Percentiles rank a stretch among this genome's conserved stretches.
Conservation (phyloP, 92 coral and sea anemone genomes). For the Zoanthus gigantus region DNA sequence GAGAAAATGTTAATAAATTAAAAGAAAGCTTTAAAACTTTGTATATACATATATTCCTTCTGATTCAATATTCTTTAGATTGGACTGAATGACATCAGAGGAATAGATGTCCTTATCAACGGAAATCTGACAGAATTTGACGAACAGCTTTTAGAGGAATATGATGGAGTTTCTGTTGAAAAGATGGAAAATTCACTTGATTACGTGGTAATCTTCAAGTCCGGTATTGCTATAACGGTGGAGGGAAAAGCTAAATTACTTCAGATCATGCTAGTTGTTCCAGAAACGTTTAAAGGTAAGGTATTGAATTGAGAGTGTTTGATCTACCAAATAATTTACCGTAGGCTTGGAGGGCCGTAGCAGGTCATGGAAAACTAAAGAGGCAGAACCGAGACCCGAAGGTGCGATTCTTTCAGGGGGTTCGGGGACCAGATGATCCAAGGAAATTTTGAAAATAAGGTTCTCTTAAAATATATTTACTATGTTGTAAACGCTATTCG, state of each 20-base stretch:
- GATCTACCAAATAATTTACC: neutral
- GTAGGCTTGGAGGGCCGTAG: too few relatives aligned
- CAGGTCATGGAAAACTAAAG: too few relatives aligned
- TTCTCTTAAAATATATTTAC: too few relatives aligned
- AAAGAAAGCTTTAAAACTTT: neutral
- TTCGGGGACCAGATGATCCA: too few relatives aligned
- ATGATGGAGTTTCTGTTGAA: slow-evolving; percentile 21
- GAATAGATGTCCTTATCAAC: slow-evolving; percentile 48
- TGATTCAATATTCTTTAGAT: slow-evolving; percentile 41
- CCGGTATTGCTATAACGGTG: slow-evolving; percentile 23
- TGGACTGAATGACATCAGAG: slow-evolving; percentile 39
- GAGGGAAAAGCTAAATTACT: slow-evolving; percentile 24
- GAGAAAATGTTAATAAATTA: too few relatives aligned
- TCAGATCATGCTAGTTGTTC: slow-evolving; percentile 64
- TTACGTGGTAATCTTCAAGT: slow-evolving; percentile 13
- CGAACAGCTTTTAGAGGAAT: slow-evolving; percentile 31
- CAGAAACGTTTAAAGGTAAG: slow-evolving; percentile 61
- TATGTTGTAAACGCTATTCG: too few relatives aligned
- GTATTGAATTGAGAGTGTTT: neutral
- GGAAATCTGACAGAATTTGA: slow-evolving; percentile 53
- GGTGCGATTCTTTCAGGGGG: too few relatives aligned
- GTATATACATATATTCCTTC: neutral
- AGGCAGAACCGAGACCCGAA: too few relatives aligned
- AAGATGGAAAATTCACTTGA: slow-evolving; percentile 10
- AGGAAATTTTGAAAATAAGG: too few relatives aligned